Conservation (phyloP, 2,113 vertebrate species). For the Lepisosteus osseus region DNA sequence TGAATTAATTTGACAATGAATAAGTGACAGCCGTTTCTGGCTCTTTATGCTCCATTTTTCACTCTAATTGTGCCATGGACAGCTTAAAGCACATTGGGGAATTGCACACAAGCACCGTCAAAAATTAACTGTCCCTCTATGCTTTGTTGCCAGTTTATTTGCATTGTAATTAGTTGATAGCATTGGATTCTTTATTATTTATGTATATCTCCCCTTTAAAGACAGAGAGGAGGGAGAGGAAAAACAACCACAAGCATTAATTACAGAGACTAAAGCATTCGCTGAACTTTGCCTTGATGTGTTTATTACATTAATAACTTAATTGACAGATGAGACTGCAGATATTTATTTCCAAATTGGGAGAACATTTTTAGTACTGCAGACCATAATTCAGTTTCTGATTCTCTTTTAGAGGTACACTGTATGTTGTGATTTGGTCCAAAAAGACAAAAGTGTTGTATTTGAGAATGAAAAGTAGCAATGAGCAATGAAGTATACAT, state of each 20-base stretch:
- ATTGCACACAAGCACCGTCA: constrained; percentile 59
- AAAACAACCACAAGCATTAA: constrained; percentile 67
- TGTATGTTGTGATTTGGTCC: background rate
- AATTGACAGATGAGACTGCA: constrained; percentile 65
- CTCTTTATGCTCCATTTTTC: constrained; percentile 56
- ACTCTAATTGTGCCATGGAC: constrained; percentile 77
- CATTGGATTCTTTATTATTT: constrained; percentile 58
- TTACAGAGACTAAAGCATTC: constrained; percentile 73
- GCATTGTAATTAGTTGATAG: constrained; percentile 77
- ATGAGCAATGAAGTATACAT: too few species aligned
- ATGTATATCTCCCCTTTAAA: constrained; percentile 63
- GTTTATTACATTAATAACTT: constrained; percentile 84
- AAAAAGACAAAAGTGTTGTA: too few species aligned
- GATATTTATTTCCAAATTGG: constrained; percentile 54
- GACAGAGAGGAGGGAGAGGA: constrained; percentile 33
- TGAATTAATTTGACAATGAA: constrained; percentile 88
- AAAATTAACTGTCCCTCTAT: constrained; percentile 65
- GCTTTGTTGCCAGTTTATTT: constrained; percentile 70
- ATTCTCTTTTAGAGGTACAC: constrained; percentile 24
- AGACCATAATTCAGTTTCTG: constrained; percentile 21
- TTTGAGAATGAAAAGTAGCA: too few species aligned
- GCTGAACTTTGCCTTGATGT: constrained; percentile 75
- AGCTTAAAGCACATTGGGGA: constrained; percentile 73
- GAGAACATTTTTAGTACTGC: constrained; percentile 43
- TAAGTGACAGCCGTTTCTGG: constrained; percentile 69